Conservation (phyloP, 1,140 invertebrate genomes). For the Subanguina moxae region DNA sequence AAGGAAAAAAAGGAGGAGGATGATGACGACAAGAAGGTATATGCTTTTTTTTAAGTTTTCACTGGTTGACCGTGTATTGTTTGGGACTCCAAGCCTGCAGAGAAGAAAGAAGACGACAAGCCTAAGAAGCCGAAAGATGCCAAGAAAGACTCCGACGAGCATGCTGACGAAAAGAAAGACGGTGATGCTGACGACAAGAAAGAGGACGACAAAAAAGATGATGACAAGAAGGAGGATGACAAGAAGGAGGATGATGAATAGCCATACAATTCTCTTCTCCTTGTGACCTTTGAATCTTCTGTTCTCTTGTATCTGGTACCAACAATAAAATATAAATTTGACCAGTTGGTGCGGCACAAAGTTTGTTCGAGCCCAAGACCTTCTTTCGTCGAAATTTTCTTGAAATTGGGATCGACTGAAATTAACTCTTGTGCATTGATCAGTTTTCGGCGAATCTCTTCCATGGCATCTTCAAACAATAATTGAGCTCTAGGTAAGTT, state of each 20-base stretch:
- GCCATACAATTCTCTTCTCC: background rate
- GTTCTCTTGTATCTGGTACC: no score
- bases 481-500: no score
- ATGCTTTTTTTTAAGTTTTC: background rate
- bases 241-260: constrained; percentile 14
- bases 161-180: constrained; percentile 20
- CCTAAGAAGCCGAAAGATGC: constrained; percentile 31
- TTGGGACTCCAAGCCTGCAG: constrained; percentile 1
- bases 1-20: constrained; percentile 4
- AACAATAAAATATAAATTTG: no score
- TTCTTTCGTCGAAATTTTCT: no score
- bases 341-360: no score
- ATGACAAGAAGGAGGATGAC: constrained; percentile 22
- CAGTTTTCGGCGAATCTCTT: no score
- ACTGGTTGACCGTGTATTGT: background rate
- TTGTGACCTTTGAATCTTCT: no score
- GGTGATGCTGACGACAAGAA: constrained; percentile 15
- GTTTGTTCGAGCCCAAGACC: no score
- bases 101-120: constrained; percentile 26
- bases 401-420: no score
- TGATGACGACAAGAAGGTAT: constrained; percentile 7
- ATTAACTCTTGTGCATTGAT: no score
- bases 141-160: constrained; percentile 17
- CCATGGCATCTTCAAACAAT: no score
- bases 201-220: constrained; percentile 17